phyloP scores from a whole-genome alignment of 2,113 vertebrate genomes.

The Chaetura pelagica region DNA sequence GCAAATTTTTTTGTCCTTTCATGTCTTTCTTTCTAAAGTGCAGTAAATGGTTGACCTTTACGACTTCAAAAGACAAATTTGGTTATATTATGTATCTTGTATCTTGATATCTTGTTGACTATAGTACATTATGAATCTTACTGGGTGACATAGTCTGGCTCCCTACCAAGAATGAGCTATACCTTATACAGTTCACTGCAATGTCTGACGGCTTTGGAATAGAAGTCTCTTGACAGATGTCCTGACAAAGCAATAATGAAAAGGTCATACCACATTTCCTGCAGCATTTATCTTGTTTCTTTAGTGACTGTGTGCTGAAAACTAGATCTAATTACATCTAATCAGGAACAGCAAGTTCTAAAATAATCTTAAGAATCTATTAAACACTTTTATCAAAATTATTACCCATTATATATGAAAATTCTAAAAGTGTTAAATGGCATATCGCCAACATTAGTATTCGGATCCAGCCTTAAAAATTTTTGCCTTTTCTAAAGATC shows the following conservation, averaged over 20 bases:
- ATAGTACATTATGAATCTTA: not conserved
- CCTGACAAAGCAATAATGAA: constrained; percentile 66
- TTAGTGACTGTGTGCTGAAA: constrained; percentile 28
- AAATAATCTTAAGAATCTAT: not conserved
- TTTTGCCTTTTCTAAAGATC: constrained; percentile 72
- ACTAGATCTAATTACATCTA: constrained; percentile 48
- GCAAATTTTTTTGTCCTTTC: not conserved
- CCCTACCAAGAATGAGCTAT: not conserved
- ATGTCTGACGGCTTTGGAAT: not conserved
- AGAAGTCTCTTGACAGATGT: constrained; percentile 46
- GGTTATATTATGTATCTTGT: not conserved
- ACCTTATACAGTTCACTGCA: not conserved
- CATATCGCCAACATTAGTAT: not conserved
- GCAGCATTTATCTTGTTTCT: constrained; percentile 55
- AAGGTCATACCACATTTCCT: constrained; percentile 58
- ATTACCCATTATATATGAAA: not conserved
- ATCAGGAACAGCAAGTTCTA: constrained; percentile 51
- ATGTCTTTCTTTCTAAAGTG: not conserved
- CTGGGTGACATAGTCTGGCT: not conserved
- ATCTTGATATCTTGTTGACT: not conserved
- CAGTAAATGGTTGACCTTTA: not conserved
- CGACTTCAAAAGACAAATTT: not conserved
- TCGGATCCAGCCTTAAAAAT: constrained; percentile 36
- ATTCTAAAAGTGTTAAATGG: not conserved
- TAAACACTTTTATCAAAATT: constrained; percentile 18